These are phyloP conservation scores for Siphlonurus alternatus DNA, from an alignment of 2,888 invertebrate species.

Conservation along the genomic window DNA sequence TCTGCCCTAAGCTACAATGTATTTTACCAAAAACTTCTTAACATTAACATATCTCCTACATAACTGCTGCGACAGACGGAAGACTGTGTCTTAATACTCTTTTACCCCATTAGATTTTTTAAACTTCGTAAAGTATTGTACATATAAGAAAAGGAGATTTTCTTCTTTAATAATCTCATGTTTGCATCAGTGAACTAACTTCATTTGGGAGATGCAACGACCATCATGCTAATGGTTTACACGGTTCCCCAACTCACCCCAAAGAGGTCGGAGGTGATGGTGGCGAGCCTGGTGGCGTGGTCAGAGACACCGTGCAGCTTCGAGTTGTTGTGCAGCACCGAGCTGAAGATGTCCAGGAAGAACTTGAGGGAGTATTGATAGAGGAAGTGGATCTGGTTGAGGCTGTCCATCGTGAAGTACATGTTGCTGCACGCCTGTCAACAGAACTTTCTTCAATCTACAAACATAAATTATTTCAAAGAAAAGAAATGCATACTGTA, in stretches of 20 bases:
- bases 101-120: too few species aligned
- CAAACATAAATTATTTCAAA: too few species aligned
- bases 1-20: too few species aligned
- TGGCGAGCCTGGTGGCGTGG: constrained; percentile 63
- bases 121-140: too few species aligned
- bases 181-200: too few species aligned
- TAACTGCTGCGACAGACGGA: too few species aligned
- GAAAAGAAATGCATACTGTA: too few species aligned
- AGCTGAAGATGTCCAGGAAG: constrained; percentile 96
- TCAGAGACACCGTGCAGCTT: constrained; percentile 66
- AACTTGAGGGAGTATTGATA: constrained; percentile 98
- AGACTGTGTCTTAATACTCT: too few species aligned
- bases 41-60: too few species aligned
- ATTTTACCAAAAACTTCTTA: too few species aligned
- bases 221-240: neutral
- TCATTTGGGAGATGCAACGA: neutral
- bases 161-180: too few species aligned
- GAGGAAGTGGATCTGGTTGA: constrained; percentile 96
- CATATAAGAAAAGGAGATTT: too few species aligned
- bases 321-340: constrained; percentile 69
- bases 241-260: constrained; percentile 20
- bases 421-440: constrained; percentile 90
- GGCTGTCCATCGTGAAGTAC: constrained; percentile 96
- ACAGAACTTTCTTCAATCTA: constrained; percentile 22
- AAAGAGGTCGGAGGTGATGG: constrained; percentile 89